phyloP scores from a whole-genome alignment of 1,140 invertebrate species.

The Drosophila leontia region DNA sequence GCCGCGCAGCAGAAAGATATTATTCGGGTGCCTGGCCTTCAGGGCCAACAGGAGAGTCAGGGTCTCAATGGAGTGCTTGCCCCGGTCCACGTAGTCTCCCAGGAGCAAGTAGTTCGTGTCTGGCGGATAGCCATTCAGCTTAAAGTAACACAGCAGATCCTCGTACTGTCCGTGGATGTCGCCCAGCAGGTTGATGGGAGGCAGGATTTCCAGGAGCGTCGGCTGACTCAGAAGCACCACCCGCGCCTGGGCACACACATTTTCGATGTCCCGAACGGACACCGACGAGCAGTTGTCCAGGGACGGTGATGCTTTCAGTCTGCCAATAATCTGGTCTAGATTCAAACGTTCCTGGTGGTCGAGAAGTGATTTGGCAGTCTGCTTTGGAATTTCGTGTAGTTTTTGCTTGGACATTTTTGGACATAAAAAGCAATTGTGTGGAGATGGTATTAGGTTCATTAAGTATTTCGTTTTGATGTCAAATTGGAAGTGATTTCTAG shows the following conservation, averaged over 20 bases:
- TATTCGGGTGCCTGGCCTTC: slow-evolving; percentile 96
- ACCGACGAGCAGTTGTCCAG: slow-evolving; percentile 88
- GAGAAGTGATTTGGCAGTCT: background rate
- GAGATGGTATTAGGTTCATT: background rate
- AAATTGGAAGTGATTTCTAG: background rate
- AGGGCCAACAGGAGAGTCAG: slow-evolving; percentile 97
- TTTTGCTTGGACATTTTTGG: background rate
- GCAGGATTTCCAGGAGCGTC: slow-evolving; percentile 97
- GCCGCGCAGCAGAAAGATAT: slow-evolving; percentile 92
- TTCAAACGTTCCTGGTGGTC: background rate
- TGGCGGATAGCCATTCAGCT: slow-evolving; percentile 99
- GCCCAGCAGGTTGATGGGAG: slow-evolving; percentile 98
- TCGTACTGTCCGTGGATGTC: slow-evolving; percentile 99
- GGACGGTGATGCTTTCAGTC: slow-evolving; percentile 10
- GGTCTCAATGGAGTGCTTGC: slow-evolving; percentile 94
- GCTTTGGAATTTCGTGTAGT: background rate
- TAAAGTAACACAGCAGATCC: slow-evolving; percentile 97
- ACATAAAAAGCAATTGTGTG: background rate
- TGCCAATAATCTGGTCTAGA: slow-evolving; percentile 49
- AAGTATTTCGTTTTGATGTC: background rate
- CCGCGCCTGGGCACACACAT: slow-evolving; percentile 96
- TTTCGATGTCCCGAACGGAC: slow-evolving; percentile 96
- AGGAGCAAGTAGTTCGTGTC: slow-evolving; percentile 99
- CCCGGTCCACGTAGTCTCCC: slow-evolving; percentile 93
- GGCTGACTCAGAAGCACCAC: slow-evolving; percentile 99